A percentile compares a stretch with the other conserved stretches of the same genome.
Evolutionary conservation across 2,797 vertebrate genomes (phyloP).

Genomic region (Mormyrops boulengeri): DNA sequence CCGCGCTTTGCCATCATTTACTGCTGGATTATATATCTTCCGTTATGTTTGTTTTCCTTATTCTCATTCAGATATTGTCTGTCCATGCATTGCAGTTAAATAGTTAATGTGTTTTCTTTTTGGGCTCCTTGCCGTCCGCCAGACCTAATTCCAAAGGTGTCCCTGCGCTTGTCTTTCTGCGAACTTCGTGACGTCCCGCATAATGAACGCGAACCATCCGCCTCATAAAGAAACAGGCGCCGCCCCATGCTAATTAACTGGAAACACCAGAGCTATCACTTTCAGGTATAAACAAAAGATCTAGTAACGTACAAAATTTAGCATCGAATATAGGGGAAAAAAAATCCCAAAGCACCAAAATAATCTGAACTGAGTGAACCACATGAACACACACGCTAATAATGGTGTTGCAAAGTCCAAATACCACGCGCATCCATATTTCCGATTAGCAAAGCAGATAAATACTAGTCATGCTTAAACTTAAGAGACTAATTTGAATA

Average conservation of each 20-base stretch:
- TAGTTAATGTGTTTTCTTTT: not conserved
- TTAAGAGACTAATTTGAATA: not conserved
- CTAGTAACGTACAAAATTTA: not conserved
- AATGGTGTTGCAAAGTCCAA: not conserved
- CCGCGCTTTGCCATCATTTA: not conserved
- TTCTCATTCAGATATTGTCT: not conserved
- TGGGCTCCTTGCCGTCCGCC: not conserved
- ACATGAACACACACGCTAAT: not conserved
- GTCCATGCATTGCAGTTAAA: not conserved
- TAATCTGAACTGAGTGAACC: not conserved
- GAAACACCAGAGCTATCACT: constrained; percentile 2
- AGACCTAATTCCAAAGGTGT: not conserved
- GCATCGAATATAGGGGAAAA: not conserved
- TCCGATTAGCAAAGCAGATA: not conserved
- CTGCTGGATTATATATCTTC: not conserved
- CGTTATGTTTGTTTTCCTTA: not conserved
- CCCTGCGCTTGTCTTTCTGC: not conserved
- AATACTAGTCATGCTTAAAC: not conserved
- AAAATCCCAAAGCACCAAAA: not conserved
- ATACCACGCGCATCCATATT: not conserved
- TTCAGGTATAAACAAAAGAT: constrained; percentile 8
- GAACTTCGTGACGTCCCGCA: not conserved
- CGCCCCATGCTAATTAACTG: not conserved
- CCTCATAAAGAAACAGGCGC: not conserved
- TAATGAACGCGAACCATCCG: not conserved